phyloP scores from a whole-genome alignment of 2,797 vertebrate species.

The Triplophysa yarkandensis region DNA sequence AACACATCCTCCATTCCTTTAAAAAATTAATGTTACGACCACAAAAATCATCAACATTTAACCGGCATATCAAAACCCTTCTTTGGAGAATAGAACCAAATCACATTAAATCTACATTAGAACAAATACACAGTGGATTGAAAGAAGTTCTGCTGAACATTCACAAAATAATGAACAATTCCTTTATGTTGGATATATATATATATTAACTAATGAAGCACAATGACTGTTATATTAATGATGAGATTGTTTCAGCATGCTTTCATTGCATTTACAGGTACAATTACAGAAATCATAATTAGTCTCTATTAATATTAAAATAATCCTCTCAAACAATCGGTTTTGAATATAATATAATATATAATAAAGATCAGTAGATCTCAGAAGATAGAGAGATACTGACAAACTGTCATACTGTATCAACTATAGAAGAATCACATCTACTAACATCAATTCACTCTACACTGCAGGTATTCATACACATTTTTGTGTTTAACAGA shows the following conservation, averaged over 20 bases:
- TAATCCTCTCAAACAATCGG: not conserved
- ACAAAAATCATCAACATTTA: constrained; percentile 5
- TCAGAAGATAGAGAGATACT: too few species aligned
- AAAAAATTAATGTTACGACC: constrained; percentile 12
- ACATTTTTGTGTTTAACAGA: too few species aligned
- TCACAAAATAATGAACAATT: not conserved
- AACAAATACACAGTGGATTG: not conserved
- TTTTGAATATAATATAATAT: too few species aligned
- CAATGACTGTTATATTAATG: constrained; percentile 1
- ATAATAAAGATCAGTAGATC: too few species aligned
- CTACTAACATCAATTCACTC: too few species aligned
- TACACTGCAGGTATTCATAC: too few species aligned
- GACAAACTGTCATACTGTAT: too few species aligned
- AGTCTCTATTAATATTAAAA: constrained; percentile 3
- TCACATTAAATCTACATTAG: constrained; percentile 20
- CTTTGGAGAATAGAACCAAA: not conserved
- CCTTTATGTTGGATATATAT: not conserved
- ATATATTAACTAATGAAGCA: constrained; percentile 14
- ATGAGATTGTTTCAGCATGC: constrained; percentile 1
- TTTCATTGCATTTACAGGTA: constrained; percentile 14
- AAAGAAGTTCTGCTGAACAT: not conserved
- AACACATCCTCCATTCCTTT: constrained; percentile 4
- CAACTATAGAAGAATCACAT: too few species aligned
- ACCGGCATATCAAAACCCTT: constrained; percentile 3
- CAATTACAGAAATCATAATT: not conserved